Evolutionary conservation across 2,113 vertebrate genomes (phyloP).

Genomic region (Phoxinus phoxinus): DNA sequence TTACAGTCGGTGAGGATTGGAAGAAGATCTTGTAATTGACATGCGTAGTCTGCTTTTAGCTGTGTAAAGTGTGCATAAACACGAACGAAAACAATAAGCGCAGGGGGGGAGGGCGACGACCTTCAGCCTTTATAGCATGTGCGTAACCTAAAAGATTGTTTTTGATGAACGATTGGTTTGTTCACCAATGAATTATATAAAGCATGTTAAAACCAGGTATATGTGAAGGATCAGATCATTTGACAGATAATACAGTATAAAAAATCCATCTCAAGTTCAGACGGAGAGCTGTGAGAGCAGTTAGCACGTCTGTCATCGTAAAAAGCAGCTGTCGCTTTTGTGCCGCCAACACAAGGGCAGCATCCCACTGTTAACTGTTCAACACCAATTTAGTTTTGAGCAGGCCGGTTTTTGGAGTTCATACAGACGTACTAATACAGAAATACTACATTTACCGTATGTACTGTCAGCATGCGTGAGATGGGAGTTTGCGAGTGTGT

Average conservation of each 20-base stretch:
- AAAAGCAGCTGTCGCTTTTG: constrained; percentile 27
- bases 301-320: constrained; percentile 13
- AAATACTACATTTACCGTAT: constrained; percentile 24
- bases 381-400: constrained; percentile 27
- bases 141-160: not conserved
- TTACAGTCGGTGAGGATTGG: not conserved
- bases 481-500: constrained; percentile 19
- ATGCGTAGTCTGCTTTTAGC: not conserved
- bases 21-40: not conserved
- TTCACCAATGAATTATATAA: not conserved
- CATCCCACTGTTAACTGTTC: constrained; percentile 29
- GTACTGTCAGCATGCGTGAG: not conserved
- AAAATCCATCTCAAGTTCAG: not conserved
- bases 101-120: not conserved
- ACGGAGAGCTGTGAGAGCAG: constrained; percentile 13
- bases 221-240: not conserved
- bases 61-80: not conserved
- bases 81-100: not conserved
- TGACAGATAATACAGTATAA: constrained; percentile 2
- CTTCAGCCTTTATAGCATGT: not conserved
- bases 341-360: constrained; percentile 10
- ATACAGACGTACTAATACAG: not conserved
- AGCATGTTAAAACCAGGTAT: not conserved
- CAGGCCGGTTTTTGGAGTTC: not conserved
- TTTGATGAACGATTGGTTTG: not conserved